Conservation (phyloP, 1,140 invertebrate genomes). For the Drosophila equinoxialis region DNA sequence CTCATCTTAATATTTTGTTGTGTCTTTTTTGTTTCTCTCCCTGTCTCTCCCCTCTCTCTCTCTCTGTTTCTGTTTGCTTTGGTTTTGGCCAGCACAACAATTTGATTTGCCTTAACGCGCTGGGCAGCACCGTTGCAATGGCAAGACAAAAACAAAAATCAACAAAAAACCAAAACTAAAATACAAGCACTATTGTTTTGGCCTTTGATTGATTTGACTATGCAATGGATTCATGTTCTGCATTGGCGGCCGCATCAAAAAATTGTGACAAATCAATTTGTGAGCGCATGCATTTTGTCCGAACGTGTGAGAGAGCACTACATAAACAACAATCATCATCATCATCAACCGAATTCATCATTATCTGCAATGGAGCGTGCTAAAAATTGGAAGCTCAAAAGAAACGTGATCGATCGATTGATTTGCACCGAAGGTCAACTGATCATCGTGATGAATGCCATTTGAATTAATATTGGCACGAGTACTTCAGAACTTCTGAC, state of each 20-base stretch:
- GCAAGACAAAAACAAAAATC: background rate
- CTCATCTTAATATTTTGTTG: background rate
- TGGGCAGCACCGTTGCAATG: conserved; percentile 11
- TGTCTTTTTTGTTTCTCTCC: conserved; percentile 36
- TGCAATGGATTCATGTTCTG: conserved; percentile 41
- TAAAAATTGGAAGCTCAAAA: background rate
- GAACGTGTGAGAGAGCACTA: conserved; percentile 2
- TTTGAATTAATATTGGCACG: too few species aligned
- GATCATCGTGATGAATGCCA: too few species aligned
- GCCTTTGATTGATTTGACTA: conserved; percentile 63
- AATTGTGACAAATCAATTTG: conserved; percentile 72
- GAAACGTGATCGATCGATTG: conserved; percentile 5
- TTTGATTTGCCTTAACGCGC: conserved; percentile 10
- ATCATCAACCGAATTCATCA: background rate
- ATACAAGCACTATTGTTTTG: conserved; percentile 16
- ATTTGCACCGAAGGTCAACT: too few species aligned
- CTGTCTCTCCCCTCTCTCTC: background rate
- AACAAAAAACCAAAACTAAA: conserved; percentile 7
- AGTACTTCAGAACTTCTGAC: too few species aligned
- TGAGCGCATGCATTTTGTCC: conserved; percentile 41
- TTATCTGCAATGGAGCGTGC: background rate
- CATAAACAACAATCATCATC: background rate
- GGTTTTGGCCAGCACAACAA: background rate
- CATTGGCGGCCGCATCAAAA: conserved; percentile 28
- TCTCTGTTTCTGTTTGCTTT: background rate